phyloP scores from a whole-genome alignment of 2,888 invertebrate genomes.

The Patella ulyssiponensis region DNA sequence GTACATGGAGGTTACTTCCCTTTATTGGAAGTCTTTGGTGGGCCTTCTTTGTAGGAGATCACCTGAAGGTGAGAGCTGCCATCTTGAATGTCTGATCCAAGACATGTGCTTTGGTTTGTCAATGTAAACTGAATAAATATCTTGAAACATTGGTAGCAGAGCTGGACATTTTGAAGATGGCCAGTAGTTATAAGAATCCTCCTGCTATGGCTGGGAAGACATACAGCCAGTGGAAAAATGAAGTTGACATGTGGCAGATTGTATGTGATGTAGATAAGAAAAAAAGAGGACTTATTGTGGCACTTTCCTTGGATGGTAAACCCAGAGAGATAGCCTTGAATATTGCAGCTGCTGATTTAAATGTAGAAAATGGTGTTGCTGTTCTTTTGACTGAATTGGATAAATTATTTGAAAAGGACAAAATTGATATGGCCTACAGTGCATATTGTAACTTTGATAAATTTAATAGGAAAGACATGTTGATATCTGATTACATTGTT shows the following conservation, averaged over 20 bases:
- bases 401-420: constrained; percentile 4
- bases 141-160: too few relatives aligned
- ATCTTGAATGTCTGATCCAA: too few relatives aligned
- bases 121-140: too few relatives aligned
- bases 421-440: neutral
- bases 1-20: too few relatives aligned
- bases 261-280: constrained; percentile 3
- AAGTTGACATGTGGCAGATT: neutral
- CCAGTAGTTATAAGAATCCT: constrained; percentile 3
- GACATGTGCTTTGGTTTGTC: too few relatives aligned
- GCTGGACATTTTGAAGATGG: neutral
- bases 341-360: neutral
- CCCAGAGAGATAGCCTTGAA: neutral
- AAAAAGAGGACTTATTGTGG: too few relatives aligned
- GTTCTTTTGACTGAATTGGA: neutral
- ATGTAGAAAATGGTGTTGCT: neutral
- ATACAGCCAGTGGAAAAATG: constrained; percentile 1
- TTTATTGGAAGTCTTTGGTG: too few relatives aligned
- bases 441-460: neutral
- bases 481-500: neutral
- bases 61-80: too few relatives aligned
- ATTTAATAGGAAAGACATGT: neutral
- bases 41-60: too few relatives aligned
- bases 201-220: neutral
- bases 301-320: too few relatives aligned